A percentile compares a stretch with the other conserved stretches of the same genome.
Conservation (phyloP, 1,140 invertebrate species). For the Atopsyche davidsoni region DNA sequence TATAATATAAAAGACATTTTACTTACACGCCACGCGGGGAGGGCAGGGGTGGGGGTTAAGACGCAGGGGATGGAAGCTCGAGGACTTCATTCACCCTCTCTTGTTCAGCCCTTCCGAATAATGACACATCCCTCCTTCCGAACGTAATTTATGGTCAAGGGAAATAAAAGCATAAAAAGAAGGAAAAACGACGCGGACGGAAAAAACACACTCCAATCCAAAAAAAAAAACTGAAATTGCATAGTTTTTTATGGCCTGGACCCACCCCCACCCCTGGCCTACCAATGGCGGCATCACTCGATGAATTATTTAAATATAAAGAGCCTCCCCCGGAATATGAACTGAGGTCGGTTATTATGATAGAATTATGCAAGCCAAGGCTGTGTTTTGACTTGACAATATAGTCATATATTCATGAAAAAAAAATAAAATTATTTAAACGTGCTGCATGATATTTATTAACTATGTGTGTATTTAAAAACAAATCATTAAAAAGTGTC, state of each 20-base stretch:
- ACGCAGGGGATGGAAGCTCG: too few relatives aligned
- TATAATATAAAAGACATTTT: too few relatives aligned
- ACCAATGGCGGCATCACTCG: slow-evolving; percentile 14
- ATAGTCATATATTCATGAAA: too few relatives aligned
- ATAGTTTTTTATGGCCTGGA: slow-evolving; percentile 11
- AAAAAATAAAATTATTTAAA: too few relatives aligned
- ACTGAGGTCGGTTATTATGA: not conserved
- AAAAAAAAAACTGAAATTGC: slow-evolving; percentile 26
- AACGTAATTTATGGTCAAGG: slow-evolving; percentile 31
- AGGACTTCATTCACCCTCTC: slow-evolving; percentile 28
- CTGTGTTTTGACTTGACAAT: too few relatives aligned
- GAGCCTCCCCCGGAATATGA: too few relatives aligned
- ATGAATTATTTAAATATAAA: slow-evolving; percentile 18
- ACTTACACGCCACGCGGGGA: too few relatives aligned
- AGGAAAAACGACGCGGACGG: slow-evolving; percentile 25
- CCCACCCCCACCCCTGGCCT: slow-evolving; percentile 12
- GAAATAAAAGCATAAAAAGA: slow-evolving; percentile 31
- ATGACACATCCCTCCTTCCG: slow-evolving; percentile 30
- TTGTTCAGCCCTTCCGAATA: slow-evolving; percentile 26
- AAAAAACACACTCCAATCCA: slow-evolving; percentile 27
- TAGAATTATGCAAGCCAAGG: slow-evolving; percentile 1
- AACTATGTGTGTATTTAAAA: too few relatives aligned
- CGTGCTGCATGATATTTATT: too few relatives aligned
- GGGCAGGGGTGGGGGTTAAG: too few relatives aligned
- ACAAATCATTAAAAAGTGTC: too few relatives aligned